Evolutionary conservation across 2,113 vertebrate species (phyloP).

Genomic region (Sialia sialis): DNA sequence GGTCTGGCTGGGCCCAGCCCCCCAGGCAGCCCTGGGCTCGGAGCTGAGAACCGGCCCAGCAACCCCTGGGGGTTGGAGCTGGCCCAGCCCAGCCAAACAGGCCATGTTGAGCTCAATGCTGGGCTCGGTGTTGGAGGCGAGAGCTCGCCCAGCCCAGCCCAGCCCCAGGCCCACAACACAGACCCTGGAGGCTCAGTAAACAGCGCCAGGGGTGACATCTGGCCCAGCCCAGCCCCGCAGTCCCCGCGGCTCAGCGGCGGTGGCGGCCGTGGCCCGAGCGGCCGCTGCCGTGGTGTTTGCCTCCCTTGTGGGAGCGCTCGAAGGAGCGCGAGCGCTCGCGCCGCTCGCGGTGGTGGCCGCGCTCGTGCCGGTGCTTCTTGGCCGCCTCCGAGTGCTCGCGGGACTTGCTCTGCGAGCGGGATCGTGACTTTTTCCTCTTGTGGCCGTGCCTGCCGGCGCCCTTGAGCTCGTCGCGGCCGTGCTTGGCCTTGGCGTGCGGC

Average conservation of each 20-base stretch:
- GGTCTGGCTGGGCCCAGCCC: too few species aligned
- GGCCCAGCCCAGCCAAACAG: background rate
- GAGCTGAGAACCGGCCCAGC: too few species aligned
- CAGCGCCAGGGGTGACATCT: too few species aligned
- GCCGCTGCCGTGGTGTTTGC: slow-evolving; percentile 88
- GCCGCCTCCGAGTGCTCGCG: slow-evolving; percentile 82
- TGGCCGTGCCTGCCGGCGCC: slow-evolving; percentile 83
- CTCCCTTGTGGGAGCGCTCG: slow-evolving; percentile 87
- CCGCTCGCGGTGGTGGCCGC: slow-evolving; percentile 87
- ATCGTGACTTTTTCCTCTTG: slow-evolving; percentile 92
- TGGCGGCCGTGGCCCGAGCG: slow-evolving; percentile 93
- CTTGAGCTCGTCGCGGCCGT: slow-evolving; percentile 87
- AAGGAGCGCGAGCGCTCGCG: slow-evolving; percentile 91
- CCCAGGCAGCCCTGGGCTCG: slow-evolving; percentile 54
- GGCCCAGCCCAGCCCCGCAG: background rate
- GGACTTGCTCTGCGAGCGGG: slow-evolving; percentile 88
- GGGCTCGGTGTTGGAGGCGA: slow-evolving; percentile 74
- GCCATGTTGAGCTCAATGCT: too few species aligned
- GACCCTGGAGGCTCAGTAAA: too few species aligned
- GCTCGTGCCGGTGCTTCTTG: slow-evolving; percentile 96
- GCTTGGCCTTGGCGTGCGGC: slow-evolving; percentile 88
- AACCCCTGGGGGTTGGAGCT: too few species aligned
- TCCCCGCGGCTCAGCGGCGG: slow-evolving; percentile 72
- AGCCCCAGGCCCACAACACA: too few species aligned
- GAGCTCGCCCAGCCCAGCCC: too few species aligned